Evolutionary conservation across 2,113 vertebrate genomes (phyloP), one percentile per base, ranked within the genome.

Genomic region (Desmodus rotundus): DNA sequence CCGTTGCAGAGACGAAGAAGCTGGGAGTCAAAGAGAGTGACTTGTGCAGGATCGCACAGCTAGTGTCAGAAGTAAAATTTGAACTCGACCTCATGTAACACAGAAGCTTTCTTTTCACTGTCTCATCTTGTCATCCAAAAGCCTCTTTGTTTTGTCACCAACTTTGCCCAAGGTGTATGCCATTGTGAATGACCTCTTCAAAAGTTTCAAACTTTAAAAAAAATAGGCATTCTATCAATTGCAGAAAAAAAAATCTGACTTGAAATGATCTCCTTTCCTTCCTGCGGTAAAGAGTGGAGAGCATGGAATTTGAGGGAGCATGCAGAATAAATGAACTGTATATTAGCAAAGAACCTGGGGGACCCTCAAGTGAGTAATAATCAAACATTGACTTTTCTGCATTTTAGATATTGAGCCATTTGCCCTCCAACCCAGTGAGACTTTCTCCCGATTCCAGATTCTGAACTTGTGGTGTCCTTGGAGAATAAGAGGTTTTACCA

Each of bases 331-430:
- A 82, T 82, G 50, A 81, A 43, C 15, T 41, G 2, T 41, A 12
- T 50, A 52, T 68, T 88, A 72, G 14, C n/a, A 88, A 82, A 74
- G 45, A 41, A 13, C 14, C 24, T 24, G n/a, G 10, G 54, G 76
- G 93, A 36, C 16, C 7, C 67, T 68, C 24, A 58, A 52, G 65
- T 85, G 61, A 83, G 20, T 67, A 78, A 19, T 16, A 87, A 43
- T 61, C 80, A 96, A 52, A 61, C 81, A 24, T 15, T 74, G 38
- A 78, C 41, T 92, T 91, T 93, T 77, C 74, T 94, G 43, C 68
- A 38, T 74, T 91, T 89, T 89, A 63, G 45, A 88, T 63, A 56
- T 13, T 84, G 65, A 94, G 61, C 72, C 28, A 74, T 89, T 96
- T 72, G 26, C 47, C 38, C 20, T 76, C 4, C 54, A n/a, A 58